Evolutionary conservation across 1,140 invertebrate genomes (phyloP), one percentile per base, ranked within the genome.

Genomic region (Mylabris phalerata): DNA sequence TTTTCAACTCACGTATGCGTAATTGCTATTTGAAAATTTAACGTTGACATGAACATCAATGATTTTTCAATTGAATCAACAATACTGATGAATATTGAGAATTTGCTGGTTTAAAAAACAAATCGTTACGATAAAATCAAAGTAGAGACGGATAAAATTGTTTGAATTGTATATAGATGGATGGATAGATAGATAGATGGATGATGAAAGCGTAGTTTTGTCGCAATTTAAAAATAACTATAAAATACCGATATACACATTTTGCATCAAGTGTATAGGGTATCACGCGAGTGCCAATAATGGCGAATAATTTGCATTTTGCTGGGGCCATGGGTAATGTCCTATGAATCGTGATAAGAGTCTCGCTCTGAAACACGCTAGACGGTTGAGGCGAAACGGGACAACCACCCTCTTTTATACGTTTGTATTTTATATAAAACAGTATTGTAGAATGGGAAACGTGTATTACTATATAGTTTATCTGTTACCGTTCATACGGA

Each of bases 261-360:
- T 65, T 62, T 60, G 59, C 57, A 62, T 67, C 51, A 48, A 67
- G 61, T 65, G 62, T 67, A 52, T 51, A 38, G 56, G 58, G 60
- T 65, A 58, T 67, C 64, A 62, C 63, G 66, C 61, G 52, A 62
- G 42, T 67, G 67, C 66, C 69, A 69, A 69, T 69, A 65, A 62
- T 64, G 57, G 55, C 56, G 63, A 54, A 71, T 68, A 69, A 71
- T 71, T 69, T 69, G 65, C 66, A 71, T 69, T 71, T 71, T 67
- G 56, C 50, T 52, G 51, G 59, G 63, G 69, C 58, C 67, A 67
- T 71, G 66, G 66, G 67, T 69, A 68, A 71, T 71, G 67, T 69
- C 67, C 67, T 68, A 71, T 69, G 67, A 69, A 71, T 69, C 66
- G 67, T 63, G 69, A 71, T 71, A 69, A 67, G 63, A 67, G 64